phyloP scores from a whole-genome alignment of 2,797 vertebrate genomes.

The Danio tinwini region DNA sequence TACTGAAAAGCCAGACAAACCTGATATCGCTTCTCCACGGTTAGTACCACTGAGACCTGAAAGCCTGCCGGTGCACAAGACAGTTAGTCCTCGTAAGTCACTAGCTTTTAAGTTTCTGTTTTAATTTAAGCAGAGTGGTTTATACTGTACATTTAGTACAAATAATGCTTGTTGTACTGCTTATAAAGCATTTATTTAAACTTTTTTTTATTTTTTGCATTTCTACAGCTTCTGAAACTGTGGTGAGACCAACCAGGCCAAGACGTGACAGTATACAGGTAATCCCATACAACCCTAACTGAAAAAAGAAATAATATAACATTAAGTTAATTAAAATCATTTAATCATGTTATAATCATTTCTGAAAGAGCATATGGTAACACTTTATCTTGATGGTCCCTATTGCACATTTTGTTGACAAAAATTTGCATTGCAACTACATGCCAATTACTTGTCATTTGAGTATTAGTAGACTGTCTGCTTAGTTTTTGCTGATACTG shows the following conservation, averaged over 20 bases:
- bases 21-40: neutral
- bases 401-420: too few relatives aligned
- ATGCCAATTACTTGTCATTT: too few relatives aligned
- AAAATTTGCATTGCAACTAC: too few relatives aligned
- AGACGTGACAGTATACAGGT: slow-evolving; percentile 77
- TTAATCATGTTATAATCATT: too few relatives aligned
- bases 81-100: slow-evolving; percentile 69
- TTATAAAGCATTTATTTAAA: neutral
- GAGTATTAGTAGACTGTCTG: too few relatives aligned
- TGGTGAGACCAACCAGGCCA: slow-evolving; percentile 44
- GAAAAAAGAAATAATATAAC: too few relatives aligned
- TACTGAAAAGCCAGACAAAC: slow-evolving; percentile 49
- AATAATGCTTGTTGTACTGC: neutral
- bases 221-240: slow-evolving; percentile 66
- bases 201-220: slow-evolving; percentile 1
- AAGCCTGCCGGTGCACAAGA: slow-evolving; percentile 17
- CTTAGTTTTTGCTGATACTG: too few relatives aligned
- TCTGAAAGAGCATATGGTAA: too few relatives aligned
- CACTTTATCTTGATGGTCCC: too few relatives aligned
- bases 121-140: neutral
- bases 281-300: neutral
- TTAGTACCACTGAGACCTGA: slow-evolving; percentile 38
- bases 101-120: neutral
- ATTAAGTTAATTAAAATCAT: too few relatives aligned
- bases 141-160: too few relatives aligned